These are phyloP conservation scores for Falco rusticolus DNA, from an alignment of 2,797 vertebrate species.

Conservation along the genomic window DNA sequence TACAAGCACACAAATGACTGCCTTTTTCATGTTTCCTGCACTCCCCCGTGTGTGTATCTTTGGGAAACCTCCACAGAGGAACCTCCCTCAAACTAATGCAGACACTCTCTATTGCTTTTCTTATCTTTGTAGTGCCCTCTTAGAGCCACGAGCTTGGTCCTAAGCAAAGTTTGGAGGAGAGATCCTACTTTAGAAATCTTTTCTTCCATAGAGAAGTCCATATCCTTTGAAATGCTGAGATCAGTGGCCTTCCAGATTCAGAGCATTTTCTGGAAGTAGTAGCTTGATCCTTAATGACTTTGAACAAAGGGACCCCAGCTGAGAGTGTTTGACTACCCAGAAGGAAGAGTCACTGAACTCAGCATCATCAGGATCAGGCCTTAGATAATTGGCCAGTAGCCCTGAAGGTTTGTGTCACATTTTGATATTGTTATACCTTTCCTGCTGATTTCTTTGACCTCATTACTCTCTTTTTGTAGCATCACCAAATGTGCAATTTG, in stretches of 20 bases:
- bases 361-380: not conserved
- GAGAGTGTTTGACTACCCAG: not conserved
- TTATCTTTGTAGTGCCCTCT: not conserved
- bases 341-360: not conserved
- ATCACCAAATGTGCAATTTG: not conserved
- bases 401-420: not conserved
- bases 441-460: conserved; percentile 23
- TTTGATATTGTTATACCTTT: not conserved
- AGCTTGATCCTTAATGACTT: not conserved
- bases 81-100: not conserved
- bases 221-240: not conserved
- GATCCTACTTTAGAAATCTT: not conserved
- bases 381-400: not conserved
- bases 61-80: not conserved
- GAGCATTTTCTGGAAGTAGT: not conserved
- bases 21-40: not conserved
- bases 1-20: not conserved
- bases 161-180: not conserved
- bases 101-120: not conserved
- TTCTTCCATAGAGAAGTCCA: not conserved
- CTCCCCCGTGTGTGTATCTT: not conserved
- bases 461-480: not conserved
- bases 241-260: not conserved
- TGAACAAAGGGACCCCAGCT: not conserved
- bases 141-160: not conserved